Percentiles rank a stretch among this genome's conserved stretches.
phyloP scores from a whole-genome alignment of 1,140 invertebrate species.

The Cotesia typhae region DNA sequence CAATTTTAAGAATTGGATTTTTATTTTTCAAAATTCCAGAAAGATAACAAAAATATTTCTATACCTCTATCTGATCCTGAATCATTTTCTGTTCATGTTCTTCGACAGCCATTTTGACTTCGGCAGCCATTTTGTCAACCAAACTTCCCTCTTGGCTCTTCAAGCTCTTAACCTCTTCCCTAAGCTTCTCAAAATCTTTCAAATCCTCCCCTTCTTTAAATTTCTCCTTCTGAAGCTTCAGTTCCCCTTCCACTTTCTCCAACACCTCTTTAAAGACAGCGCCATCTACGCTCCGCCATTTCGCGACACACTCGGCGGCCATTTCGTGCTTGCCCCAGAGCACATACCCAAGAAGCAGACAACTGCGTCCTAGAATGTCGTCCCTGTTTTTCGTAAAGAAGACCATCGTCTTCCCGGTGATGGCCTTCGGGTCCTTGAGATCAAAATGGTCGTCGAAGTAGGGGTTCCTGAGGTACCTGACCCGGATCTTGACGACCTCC shows the following conservation, averaged over 20 bases:
- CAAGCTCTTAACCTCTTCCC: constrained; percentile 8
- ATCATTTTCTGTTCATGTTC: no score
- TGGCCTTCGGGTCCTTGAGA: constrained; percentile 71
- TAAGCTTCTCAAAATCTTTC: constrained; percentile 44
- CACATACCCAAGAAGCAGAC: constrained; percentile 74
- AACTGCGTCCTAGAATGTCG: constrained; percentile 71
- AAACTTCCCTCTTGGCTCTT: no score
- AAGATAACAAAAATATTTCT: no score
- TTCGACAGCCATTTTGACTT: no score
- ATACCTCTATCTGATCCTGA: no score
- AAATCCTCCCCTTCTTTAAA: constrained; percentile 48
- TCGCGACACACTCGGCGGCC: constrained; percentile 61
- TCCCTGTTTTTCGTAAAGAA: constrained; percentile 68
- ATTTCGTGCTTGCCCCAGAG: constrained; percentile 75
- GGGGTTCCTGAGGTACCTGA: constrained; percentile 81
- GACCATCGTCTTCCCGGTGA: constrained; percentile 82
- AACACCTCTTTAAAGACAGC: constrained; percentile 57
- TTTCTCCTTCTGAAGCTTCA: no score
- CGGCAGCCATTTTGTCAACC: no score
- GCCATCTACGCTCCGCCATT: constrained; percentile 49
- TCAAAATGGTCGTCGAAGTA: constrained; percentile 91
- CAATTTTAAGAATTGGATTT: no score
- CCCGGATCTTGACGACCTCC: constrained; percentile 77
- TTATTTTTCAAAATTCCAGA: no score
- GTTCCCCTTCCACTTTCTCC: constrained; percentile 46